Conservation (phyloP, 2,797 vertebrate species). For the Enteromius paludinosus region DNA sequence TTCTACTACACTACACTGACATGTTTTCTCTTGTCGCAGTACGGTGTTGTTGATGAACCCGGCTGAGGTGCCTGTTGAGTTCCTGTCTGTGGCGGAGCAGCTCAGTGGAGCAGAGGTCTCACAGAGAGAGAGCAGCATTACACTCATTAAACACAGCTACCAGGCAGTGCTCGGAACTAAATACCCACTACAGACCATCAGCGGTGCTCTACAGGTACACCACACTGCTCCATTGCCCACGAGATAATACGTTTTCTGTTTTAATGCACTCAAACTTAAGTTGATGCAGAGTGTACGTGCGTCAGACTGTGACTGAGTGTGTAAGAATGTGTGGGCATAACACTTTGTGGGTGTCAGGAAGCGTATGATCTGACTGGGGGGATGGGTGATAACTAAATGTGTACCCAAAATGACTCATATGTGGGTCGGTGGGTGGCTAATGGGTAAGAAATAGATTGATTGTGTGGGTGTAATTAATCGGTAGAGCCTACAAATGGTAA, state of each 20-base stretch:
- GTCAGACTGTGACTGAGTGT: neutral
- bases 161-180: slow-evolving; percentile 86
- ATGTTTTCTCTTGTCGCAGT: slow-evolving; percentile 68
- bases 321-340: neutral
- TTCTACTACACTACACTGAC: neutral
- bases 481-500: neutral
- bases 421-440: neutral
- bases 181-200: slow-evolving; percentile 80
- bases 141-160: slow-evolving; percentile 89
- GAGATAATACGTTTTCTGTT: neutral
- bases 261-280: neutral
- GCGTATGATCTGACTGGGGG: neutral
- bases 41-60: slow-evolving; percentile 93
- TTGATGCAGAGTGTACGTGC: neutral
- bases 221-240: neutral
- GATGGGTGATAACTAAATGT: neutral
- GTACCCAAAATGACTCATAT: slow-evolving; percentile 7
- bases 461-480: neutral
- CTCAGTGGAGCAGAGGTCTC: slow-evolving; percentile 79
- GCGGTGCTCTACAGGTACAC: slow-evolving; percentile 82
- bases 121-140: slow-evolving; percentile 73
- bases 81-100: slow-evolving; percentile 86
- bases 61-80: slow-evolving; percentile 85
- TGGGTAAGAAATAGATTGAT: neutral
- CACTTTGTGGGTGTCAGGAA: slow-evolving; percentile 1